A percentile compares a stretch with the other conserved stretches of the same genome.
phyloP scores from a whole-genome alignment of 2,888 invertebrate genomes.

The Pandemis heparana region DNA sequence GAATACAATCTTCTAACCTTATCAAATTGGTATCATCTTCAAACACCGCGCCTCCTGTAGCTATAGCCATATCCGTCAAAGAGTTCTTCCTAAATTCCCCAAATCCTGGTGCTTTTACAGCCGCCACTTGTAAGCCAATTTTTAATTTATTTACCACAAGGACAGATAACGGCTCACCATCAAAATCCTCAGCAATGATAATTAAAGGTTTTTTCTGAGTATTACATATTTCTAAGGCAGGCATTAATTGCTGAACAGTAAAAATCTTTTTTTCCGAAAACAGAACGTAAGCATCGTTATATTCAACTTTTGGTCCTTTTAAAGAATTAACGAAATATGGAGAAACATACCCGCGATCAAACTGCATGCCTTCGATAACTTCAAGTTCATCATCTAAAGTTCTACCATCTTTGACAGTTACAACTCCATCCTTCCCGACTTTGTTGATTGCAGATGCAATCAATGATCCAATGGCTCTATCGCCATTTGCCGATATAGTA shows the following conservation, averaged over 20 bases:
- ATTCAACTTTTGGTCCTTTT: conserved; percentile 99
- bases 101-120: conserved; percentile 98
- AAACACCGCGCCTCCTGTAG: conserved; percentile 96
- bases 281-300: conserved; percentile 96
- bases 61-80: conserved; percentile 95
- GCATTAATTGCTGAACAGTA: conserved; percentile 96
- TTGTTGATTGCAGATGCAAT: conserved; percentile 98
- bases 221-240: conserved; percentile 97
- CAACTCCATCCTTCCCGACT: conserved; percentile 99
- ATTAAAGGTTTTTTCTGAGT: conserved; percentile 95
- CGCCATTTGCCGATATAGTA: conserved; percentile 99
- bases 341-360: conserved; percentile 99
- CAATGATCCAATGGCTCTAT: conserved; percentile 93
- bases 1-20: conserved; percentile 94
- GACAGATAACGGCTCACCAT: conserved; percentile 96
- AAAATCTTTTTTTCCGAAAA: conserved; percentile 99
- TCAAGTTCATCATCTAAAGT: conserved; percentile 97
- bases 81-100: conserved; percentile 97
- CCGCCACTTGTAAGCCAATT: conserved; percentile 96
- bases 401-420: conserved; percentile 99
- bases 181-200: conserved; percentile 97
- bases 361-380: conserved; percentile 98
- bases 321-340: conserved; percentile 99
- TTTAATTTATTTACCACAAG: conserved; percentile 95
- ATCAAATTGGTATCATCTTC: conserved; percentile 96